Base-by-base conservation (phyloP, 1,140 invertebrate species). In the Drosophila nigromelanica region DNA sequence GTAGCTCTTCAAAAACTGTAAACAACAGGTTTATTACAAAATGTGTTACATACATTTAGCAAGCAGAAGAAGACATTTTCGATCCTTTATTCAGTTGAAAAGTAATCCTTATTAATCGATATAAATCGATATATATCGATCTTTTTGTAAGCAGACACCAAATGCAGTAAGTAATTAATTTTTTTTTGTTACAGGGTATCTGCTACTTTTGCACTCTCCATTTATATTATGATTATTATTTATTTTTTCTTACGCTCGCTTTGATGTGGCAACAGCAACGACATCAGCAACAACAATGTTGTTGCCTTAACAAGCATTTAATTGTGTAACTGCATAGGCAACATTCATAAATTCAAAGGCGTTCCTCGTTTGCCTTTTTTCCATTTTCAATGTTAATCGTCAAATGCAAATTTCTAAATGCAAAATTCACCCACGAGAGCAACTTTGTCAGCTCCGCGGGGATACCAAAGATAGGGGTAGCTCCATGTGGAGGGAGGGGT, bases 381-480 rank as follows among this genome's bases (percentile, higher is more conserved):
- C 82, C 70, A 78, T 87, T 87, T 86, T 87, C 82, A 86, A 87
- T 87, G 81, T 81, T 81, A 86, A 87, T 76, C 66, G 67, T 50
- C 74, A 56, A 80, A 80, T 66, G 69, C 61, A 55, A 43, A 52
- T 35, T 35, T 35, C 8, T 1, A 64, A 80, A 76, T 70, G 52
- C 54, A 14, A 64, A 76, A 52, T 45, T 33, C 7, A 74, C 70
- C 79, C 79, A 74, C 51, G 33, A 55, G 43, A 45, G 54, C 54
- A 59, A 52, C 47, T 66, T 52, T 56, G 50, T 47, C 35, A 37
- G 48, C 12, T 14, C 27, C 5, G 6, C 10, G 5, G 24, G 5
- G 14, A 5, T 27, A 10, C 47, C 21, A 56, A 27, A 27, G 30
- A 35, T 24, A n/a, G 27, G 50, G 61, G 15, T 21, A 21, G 21